Conservation (phyloP, 1,140 invertebrate genomes). For the Ridgeia piscesae region DNA sequence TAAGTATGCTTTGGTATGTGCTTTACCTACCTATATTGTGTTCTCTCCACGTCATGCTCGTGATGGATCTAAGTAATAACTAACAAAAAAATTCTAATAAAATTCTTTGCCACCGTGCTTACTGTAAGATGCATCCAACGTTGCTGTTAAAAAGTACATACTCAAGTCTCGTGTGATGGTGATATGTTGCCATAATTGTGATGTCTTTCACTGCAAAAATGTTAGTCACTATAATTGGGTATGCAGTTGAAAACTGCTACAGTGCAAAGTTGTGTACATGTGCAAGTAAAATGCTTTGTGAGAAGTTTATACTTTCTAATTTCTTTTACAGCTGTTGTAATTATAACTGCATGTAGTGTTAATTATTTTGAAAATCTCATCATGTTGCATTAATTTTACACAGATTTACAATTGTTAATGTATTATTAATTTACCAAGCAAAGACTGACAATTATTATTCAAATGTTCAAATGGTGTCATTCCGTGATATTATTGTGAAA, state of each 20-base stretch:
- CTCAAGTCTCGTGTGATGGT: not conserved
- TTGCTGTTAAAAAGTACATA: not conserved
- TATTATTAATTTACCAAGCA: not conserved
- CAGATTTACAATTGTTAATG: not conserved
- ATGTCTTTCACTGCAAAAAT: not conserved
- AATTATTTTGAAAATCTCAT: not conserved
- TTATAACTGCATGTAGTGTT: not conserved
- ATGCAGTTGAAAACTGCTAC: not conserved
- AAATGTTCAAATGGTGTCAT: not conserved
- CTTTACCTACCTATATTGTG: too few relatives aligned
- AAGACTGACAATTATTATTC: not conserved
- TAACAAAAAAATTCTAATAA: too few relatives aligned
- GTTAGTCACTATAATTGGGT: not conserved
- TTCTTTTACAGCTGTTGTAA: not conserved
- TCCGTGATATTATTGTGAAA: not conserved
- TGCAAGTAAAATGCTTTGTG: not conserved
- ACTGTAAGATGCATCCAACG: too few relatives aligned
- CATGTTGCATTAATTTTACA: not conserved
- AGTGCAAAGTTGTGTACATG: not conserved
- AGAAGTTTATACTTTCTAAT: not conserved
- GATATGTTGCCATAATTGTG: not conserved
- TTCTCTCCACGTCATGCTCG: too few relatives aligned
- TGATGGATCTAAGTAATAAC: too few relatives aligned
- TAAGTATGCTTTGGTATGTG: too few relatives aligned
- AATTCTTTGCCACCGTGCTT: too few relatives aligned